Evolutionary conservation across 2,113 vertebrate species (phyloP), one percentile per base, ranked within the genome.

Genomic region (Pollimyrus isidori): DNA sequence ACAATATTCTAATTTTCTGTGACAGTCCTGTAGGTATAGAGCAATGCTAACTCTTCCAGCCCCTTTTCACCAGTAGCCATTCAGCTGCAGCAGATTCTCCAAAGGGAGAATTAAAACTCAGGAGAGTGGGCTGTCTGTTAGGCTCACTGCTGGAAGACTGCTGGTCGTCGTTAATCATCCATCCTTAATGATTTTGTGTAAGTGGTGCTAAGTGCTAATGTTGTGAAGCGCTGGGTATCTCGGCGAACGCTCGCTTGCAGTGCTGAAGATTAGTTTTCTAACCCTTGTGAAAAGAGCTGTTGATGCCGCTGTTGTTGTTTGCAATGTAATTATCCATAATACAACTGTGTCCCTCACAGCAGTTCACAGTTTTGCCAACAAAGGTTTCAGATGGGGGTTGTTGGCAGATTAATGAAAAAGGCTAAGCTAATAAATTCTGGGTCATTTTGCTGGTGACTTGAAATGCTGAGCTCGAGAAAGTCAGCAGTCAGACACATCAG

Each of bases 321-420:
- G 15, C 65, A 90, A 91, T 89, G 89, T 52, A 90, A 92, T 91
- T 89, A 90, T 88, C 26, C 80, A 62, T 42, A n/a, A 76, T 46
- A 87, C 52, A 21, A 69, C 89, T 87, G 35, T 86, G 87, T 85
- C 90, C 58, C 82, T 53, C 91, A 88, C 90, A n/a, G 87, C 21
- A 50, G 65, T 88, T 86, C 17, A 21, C 46, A 73, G 83, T 46
- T 50, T 86, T 86, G 42, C 58, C 58, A 42, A 73, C 84, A 88
- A 62, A 7, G 39, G 83, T 82, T 87, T 89, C 62, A 65, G 19
- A 39, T 6, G 48, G 49, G 65, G 49, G 26, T 52, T 69, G 48
- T 39, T 48, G 62, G 65, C 62, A 73, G 87, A 46, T 48, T n/a
- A 69, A 76, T 7, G 10, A 35, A 80, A 88, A 88, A 76, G 35